Evolutionary conservation across 2,113 vertebrate species (phyloP), one percentile per base, ranked within the genome.

Genomic region (Etheostoma cragini): DNA sequence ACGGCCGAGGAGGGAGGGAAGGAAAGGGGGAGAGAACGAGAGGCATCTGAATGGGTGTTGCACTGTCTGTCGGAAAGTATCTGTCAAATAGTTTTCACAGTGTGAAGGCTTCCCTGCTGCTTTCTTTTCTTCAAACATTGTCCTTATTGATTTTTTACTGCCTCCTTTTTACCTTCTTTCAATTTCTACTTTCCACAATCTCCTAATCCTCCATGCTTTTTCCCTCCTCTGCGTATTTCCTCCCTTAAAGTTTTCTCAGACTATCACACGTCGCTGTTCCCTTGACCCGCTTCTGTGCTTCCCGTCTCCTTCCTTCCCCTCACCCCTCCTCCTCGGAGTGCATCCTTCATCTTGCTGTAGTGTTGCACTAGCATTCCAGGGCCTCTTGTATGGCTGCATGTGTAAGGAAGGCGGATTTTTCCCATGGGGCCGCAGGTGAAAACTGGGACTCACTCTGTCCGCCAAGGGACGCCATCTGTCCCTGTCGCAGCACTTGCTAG

Each of bases 391-490:
- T 66, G 84, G 84, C 89, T 86, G 91, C 94, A 95, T 94, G 91
- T 94, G 93, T 85, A 90, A 91, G 87, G 86, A 91, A 86, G 91
- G 93, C 87, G 83, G 88, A 90, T 92, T 94, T 94, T 95, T 95
- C 94, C 94, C 94, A 95, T 94, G 94, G 92, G 93, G 90, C 87
- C 93, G 95, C 95, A 96, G 94, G 94, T 96, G 95, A 96, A 95
- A 94, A 93, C 94, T 94, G 94, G 93, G 94, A 93, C 93, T 95
- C 90, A 86, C 93, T 94, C 91, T 90, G 92, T 90, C 92, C 93
- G 87, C 93, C 79, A 70, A 94, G 94, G 94, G 94, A 95, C 91
- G 89, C 95, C 95, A 96, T 96, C 96, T 96, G 95, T 96, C 95
- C 93, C 93, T 82, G 90, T 94, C 92, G 87, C 85, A 74, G 81